Evolutionary conservation across 2,797 vertebrate species (phyloP).

Genomic region (Melanotaenia pygmaea): DNA sequence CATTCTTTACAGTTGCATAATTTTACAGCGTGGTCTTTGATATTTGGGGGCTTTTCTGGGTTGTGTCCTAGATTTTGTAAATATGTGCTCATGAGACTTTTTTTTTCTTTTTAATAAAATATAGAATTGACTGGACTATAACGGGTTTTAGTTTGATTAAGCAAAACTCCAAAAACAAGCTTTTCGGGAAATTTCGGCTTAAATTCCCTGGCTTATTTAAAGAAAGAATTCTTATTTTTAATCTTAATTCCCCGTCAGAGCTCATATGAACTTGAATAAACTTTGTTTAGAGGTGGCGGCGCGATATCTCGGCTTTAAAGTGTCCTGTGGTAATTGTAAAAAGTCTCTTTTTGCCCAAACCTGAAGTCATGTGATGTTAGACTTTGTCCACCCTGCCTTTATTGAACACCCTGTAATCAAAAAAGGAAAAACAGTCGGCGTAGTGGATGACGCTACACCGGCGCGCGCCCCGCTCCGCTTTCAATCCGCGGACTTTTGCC

Average conservation of each 20-base stretch:
- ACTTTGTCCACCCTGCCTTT: neutral
- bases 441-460: constrained; percentile 1
- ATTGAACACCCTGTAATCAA: neutral
- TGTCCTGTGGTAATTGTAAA: too few species aligned
- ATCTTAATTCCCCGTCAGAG: neutral
- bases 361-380: constrained; percentile 36
- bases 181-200: neutral
- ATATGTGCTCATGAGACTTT: neutral
- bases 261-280: neutral
- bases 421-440: neutral
- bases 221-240: too few species aligned
- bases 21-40: constrained; percentile 8
- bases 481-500: constrained; percentile 61
- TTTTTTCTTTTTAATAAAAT: neutral
- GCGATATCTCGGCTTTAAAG: too few species aligned
- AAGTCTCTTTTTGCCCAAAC: neutral
- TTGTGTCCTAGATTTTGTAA: neutral
- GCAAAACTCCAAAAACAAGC: neutral
- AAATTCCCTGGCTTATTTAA: neutral
- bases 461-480: constrained; percentile 20
- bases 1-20: constrained; percentile 6
- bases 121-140: neutral
- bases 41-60: neutral
- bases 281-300: too few species aligned
- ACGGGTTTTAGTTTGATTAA: neutral